Conservation (phyloP, 1,140 invertebrate species). For the Gryon sp. region DNA sequence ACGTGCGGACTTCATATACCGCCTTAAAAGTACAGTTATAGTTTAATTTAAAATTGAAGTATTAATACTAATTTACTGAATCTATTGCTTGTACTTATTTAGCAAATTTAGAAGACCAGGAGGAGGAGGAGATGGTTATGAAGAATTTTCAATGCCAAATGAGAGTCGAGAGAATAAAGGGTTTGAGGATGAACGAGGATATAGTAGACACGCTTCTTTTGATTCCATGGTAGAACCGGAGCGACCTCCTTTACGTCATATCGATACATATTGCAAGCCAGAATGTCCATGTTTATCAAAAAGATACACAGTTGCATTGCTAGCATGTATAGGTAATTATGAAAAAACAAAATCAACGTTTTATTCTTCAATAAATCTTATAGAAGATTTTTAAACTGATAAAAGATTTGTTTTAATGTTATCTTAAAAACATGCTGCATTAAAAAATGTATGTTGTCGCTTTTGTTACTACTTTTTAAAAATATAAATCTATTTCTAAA, state of each 20-base stretch:
- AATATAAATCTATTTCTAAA: too few relatives aligned
- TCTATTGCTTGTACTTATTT: not conserved
- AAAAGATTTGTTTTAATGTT: too few relatives aligned
- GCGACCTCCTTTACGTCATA: slow-evolving; percentile 89
- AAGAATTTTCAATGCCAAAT: slow-evolving; percentile 82
- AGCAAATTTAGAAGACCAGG: slow-evolving; percentile 42
- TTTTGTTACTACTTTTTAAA: too few relatives aligned
- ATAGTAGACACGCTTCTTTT: slow-evolving; percentile 82
- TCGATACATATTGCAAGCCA: slow-evolving; percentile 92
- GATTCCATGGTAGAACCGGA: slow-evolving; percentile 85
- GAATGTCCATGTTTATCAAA: slow-evolving; percentile 93
- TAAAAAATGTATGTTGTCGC: too few relatives aligned
- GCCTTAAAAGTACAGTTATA: too few relatives aligned
- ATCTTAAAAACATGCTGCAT: too few relatives aligned
- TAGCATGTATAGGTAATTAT: slow-evolving; percentile 88
- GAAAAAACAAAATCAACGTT: too few relatives aligned
- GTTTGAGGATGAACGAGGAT: slow-evolving; percentile 78
- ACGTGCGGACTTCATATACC: too few relatives aligned
- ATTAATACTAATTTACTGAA: not conserved
- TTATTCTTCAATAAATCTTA: too few relatives aligned
- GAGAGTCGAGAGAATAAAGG: slow-evolving; percentile 80
- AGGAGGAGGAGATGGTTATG: slow-evolving; percentile 75
- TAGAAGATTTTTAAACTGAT: too few relatives aligned
- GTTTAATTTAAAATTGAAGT: too few relatives aligned
- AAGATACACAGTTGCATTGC: slow-evolving; percentile 91